These are phyloP conservation scores for Drosophila formosana DNA, from an alignment of 2,888 invertebrate genomes.

Conservation along the genomic window DNA sequence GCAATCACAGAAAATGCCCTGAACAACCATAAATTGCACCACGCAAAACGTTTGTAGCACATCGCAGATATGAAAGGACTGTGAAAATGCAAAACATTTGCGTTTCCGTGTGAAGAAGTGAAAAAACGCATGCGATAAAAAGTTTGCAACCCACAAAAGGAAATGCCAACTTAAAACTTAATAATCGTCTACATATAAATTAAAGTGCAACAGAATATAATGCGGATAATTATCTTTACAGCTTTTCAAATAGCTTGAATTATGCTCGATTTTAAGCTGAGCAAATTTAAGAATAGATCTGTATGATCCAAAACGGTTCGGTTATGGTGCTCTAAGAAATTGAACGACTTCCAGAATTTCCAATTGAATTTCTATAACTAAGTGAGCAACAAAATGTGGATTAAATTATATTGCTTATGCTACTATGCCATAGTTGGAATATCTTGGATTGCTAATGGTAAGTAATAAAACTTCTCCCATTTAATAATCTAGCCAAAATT, in stretches of 20 bases:
- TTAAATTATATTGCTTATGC: constrained; percentile 45
- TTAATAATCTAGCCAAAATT: background rate
- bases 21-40: constrained; percentile 26
- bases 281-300: constrained; percentile 34
- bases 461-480: constrained; percentile 31
- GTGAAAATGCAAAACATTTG: constrained; percentile 9
- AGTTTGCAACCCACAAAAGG: background rate
- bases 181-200: constrained; percentile 9
- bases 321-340: constrained; percentile 44
- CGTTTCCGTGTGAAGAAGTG: constrained; percentile 44
- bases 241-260: constrained; percentile 12
- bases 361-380: constrained; percentile 4
- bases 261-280: constrained; percentile 39
- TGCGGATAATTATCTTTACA: background rate
- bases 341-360: constrained; percentile 2
- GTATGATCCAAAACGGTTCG: constrained; percentile 17
- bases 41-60: constrained; percentile 65
- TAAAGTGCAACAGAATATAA: constrained; percentile 11
- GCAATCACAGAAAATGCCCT: constrained; percentile 20
- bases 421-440: constrained; percentile 46
- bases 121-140: constrained; percentile 46
- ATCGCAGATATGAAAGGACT: constrained; percentile 70
- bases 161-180: constrained; percentile 8
- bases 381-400: constrained; percentile 64
- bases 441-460: constrained; percentile 50